These are phyloP conservation scores for Drosophila obscura DNA, from an alignment of 1,140 invertebrate genomes.

Conservation along the genomic window DNA sequence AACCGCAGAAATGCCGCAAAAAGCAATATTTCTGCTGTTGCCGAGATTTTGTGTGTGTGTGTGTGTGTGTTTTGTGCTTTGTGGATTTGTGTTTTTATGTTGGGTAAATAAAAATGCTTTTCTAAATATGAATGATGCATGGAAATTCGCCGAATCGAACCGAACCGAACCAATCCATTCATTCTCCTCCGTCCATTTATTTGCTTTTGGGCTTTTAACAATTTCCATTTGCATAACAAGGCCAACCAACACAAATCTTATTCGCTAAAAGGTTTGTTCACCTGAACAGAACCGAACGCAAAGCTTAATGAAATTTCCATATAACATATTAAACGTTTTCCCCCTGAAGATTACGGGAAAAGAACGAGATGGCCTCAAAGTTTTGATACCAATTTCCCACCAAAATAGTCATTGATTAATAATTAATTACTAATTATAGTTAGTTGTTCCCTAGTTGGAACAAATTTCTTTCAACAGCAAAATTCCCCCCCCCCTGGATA, in stretches of 20 bases:
- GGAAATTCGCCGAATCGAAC: slow-evolving; percentile 11
- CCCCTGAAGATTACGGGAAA: no score
- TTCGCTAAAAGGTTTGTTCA: slow-evolving; percentile 43
- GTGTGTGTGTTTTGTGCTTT: neutral
- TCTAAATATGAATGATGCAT: slow-evolving; percentile 58
- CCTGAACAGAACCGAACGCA: slow-evolving; percentile 13
- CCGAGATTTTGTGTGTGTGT: neutral
- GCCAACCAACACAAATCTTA: slow-evolving; percentile 18
- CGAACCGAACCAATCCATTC: no score
- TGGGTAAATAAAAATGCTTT: slow-evolving; percentile 59
- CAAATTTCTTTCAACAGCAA: no score
- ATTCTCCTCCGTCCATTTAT: neutral
- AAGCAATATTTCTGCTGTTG: slow-evolving; percentile 9
- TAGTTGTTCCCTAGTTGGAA: no score
- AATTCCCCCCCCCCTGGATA: no score
- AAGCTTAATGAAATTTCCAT: neutral
- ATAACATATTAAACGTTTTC: no score
- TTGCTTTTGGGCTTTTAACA: slow-evolving; percentile 47
- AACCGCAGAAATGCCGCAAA: slow-evolving; percentile 5
- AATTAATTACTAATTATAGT: no score
- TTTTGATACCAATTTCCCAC: no score
- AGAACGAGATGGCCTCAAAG: no score
- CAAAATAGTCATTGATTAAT: no score
- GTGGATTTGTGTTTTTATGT: slow-evolving; percentile 13
- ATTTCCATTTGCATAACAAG: slow-evolving; percentile 35